A percentile compares a stretch with the other conserved stretches of the same genome.
phyloP scores from a whole-genome alignment of 2,113 vertebrate genomes.

The Cheilinus undulatus region DNA sequence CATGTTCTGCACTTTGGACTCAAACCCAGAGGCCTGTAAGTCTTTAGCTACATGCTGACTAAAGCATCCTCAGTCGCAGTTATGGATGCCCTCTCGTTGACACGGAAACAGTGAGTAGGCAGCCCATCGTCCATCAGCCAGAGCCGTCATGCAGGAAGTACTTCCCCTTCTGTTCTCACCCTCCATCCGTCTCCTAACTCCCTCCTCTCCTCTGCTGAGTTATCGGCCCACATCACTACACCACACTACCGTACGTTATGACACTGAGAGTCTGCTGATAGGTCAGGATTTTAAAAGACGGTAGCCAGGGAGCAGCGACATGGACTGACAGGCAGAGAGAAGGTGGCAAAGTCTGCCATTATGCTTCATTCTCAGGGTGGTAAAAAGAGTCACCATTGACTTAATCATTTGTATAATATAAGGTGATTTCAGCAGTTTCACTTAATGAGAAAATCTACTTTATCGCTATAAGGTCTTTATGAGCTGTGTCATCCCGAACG shows the following conservation, averaged over 20 bases:
- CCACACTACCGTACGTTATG: slow-evolving; percentile 60
- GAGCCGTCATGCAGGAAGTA: slow-evolving; percentile 31
- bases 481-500: slow-evolving; percentile 78
- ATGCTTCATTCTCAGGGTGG: slow-evolving; percentile 66
- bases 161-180: slow-evolving; percentile 24
- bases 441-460: slow-evolving; percentile 83
- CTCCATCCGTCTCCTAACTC: neutral
- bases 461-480: slow-evolving; percentile 76
- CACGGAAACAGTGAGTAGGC: slow-evolving; percentile 47
- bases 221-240: slow-evolving; percentile 42
- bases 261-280: slow-evolving; percentile 52
- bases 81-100: slow-evolving; percentile 65
- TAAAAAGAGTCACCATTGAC: slow-evolving; percentile 76
- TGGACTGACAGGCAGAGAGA: slow-evolving; percentile 46
- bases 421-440: slow-evolving; percentile 81
- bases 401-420: slow-evolving; percentile 81
- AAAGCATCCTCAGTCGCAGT: slow-evolving; percentile 42
- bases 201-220: slow-evolving; percentile 54
- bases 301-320: slow-evolving; percentile 21
- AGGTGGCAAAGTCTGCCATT: slow-evolving; percentile 60
- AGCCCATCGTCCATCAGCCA: slow-evolving; percentile 50
- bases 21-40: slow-evolving; percentile 27
- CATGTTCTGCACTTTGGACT: slow-evolving; percentile 37
- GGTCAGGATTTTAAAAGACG: slow-evolving; percentile 58
- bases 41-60: slow-evolving; percentile 67